These are phyloP conservation scores for Ariolimax columbianus DNA, from an alignment of 2,888 invertebrate genomes.

Conservation along the genomic window DNA sequence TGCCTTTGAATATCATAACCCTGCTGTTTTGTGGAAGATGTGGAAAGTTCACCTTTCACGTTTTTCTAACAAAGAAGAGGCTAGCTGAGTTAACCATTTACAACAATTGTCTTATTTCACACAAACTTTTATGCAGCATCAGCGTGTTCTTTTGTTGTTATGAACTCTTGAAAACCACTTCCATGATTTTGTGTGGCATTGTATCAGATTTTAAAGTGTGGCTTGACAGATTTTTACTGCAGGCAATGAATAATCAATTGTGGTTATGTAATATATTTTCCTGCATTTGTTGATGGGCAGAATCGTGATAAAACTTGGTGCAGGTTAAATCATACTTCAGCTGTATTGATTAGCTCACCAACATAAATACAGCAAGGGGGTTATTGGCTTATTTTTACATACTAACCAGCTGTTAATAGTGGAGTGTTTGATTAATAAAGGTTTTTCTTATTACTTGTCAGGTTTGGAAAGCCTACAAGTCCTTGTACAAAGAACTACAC, in stretches of 20 bases:
- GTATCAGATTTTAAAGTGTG: too few species aligned
- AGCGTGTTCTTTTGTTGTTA: too few species aligned
- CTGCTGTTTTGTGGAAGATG: background rate
- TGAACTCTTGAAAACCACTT: too few species aligned
- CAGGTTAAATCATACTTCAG: background rate
- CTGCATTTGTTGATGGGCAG: background rate
- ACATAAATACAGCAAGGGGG: background rate
- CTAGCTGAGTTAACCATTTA: too few species aligned
- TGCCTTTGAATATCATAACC: background rate
- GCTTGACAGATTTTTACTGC: too few species aligned
- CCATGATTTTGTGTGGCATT: too few species aligned
- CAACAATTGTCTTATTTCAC: too few species aligned
- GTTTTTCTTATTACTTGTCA: conserved; percentile 19
- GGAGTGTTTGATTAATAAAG: background rate
- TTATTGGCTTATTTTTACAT: conserved; percentile 1
- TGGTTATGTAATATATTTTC: background rate
- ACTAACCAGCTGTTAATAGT: background rate
- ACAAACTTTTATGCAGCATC: too few species aligned
- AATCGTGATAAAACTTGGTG: background rate
- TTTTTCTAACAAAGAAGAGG: too few species aligned
- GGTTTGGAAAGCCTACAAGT: conserved; percentile 45
- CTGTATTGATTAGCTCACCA: background rate
- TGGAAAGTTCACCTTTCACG: too few species aligned
- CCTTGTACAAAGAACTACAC: conserved; percentile 15
- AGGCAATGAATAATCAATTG: too few species aligned